Evolutionary conservation across 2,797 vertebrate genomes (phyloP).

Genomic region (Oophaga sylvatica): DNA sequence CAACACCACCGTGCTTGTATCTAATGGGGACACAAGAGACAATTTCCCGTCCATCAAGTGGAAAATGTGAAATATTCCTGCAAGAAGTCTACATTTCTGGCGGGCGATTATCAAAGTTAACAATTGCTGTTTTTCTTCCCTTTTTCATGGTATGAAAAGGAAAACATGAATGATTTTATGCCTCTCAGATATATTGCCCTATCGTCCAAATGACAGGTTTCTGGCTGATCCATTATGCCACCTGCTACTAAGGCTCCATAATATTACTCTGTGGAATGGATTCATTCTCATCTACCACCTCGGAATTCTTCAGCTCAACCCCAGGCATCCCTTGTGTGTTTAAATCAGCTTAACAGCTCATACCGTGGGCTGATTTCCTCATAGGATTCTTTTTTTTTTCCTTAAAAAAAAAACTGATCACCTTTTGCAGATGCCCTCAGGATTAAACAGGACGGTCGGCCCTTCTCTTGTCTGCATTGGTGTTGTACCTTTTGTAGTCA

Average conservation of each 20-base stretch:
- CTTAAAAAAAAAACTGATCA: slow-evolving; percentile 83
- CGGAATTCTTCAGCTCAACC: slow-evolving; percentile 87
- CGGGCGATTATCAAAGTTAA: slow-evolving; percentile 71
- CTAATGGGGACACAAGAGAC: slow-evolving; percentile 50
- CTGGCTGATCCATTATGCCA: slow-evolving; percentile 85
- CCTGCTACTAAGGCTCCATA: slow-evolving; percentile 84
- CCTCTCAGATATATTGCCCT: slow-evolving; percentile 80
- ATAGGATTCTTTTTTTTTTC: slow-evolving; percentile 93
- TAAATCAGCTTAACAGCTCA: slow-evolving; percentile 97
- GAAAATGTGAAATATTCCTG: slow-evolving; percentile 58
- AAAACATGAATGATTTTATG: slow-evolving; percentile 72
- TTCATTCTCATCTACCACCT: slow-evolving; percentile 83
- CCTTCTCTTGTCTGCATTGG: slow-evolving; percentile 86
- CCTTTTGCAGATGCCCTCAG: slow-evolving; percentile 92
- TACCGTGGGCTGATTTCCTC: slow-evolving; percentile 91
- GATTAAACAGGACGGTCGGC: slow-evolving; percentile 94
- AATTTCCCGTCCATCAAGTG: slow-evolving; percentile 52
- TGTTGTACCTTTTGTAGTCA: slow-evolving; percentile 93
- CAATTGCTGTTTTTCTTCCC: slow-evolving; percentile 57
- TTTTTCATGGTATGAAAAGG: slow-evolving; percentile 68
- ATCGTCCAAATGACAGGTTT: slow-evolving; percentile 82
- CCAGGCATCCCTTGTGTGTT: slow-evolving; percentile 89
- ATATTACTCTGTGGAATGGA: slow-evolving; percentile 87
- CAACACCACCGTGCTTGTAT: slow-evolving; percentile 6
- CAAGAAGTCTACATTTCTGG: slow-evolving; percentile 61